A percentile compares a stretch with the other conserved stretches of the same genome.
These are phyloP conservation scores for Hydropotes inermis DNA, from an alignment of 2,113 vertebrate species.

Conservation along the genomic window DNA sequence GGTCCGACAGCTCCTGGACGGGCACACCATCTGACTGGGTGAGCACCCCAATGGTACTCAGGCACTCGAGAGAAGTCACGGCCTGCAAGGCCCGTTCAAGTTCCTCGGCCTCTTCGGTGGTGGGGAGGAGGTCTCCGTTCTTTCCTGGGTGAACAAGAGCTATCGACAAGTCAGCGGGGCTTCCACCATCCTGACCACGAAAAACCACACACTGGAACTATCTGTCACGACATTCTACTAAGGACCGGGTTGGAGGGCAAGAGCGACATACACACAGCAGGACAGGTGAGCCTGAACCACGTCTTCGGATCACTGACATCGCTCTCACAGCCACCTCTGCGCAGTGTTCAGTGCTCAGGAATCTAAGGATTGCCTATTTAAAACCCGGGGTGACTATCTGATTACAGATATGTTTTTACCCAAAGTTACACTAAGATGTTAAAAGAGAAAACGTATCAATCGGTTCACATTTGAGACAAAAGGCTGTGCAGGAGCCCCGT, in stretches of 20 bases:
- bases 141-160: constrained; percentile 86
- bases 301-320: background rate
- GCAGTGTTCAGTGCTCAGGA: background rate
- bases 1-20: constrained; percentile 87
- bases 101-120: constrained; percentile 98
- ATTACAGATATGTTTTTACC: background rate
- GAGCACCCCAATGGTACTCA: constrained; percentile 96
- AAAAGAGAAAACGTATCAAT: background rate
- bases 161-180: constrained; percentile 25
- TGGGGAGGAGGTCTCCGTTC: constrained; percentile 97
- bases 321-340: background rate
- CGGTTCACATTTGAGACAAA: constrained; percentile 22
- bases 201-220: background rate
- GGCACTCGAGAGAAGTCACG: constrained; percentile 96
- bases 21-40: constrained; percentile 90
- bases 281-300: background rate
- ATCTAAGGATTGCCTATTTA: background rate
- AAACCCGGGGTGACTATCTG: background rate
- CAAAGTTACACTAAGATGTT: background rate
- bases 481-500: background rate
- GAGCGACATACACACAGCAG: background rate
- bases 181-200: fast-evolving
- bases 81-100: constrained; percentile 97
- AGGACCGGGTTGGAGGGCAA: background rate
- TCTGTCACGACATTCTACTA: background rate